Evolutionary conservation across 2,888 invertebrate genomes (phyloP).

Genomic region (Erynnis tages): DNA sequence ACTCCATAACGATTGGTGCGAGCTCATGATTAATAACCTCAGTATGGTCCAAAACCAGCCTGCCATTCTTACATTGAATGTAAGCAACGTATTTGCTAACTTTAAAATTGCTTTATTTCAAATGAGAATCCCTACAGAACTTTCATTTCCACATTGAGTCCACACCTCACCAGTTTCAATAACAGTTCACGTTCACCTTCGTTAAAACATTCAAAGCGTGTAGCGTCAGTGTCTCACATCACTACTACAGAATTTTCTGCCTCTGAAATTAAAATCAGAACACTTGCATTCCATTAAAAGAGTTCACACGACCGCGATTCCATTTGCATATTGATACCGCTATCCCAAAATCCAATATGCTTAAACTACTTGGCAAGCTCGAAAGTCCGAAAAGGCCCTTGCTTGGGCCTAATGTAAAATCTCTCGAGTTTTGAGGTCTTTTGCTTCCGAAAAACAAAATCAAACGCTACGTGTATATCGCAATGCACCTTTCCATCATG

Average conservation of each 20-base stretch:
- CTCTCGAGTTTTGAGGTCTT: constrained; percentile 62
- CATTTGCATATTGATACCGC: constrained; percentile 14
- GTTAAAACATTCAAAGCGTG: neutral
- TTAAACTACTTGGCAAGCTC: constrained; percentile 44
- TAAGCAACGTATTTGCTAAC: no score
- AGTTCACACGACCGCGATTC: constrained; percentile 6
- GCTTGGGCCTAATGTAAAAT: constrained; percentile 59
- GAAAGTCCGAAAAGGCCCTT: constrained; percentile 57
- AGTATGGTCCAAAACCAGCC: no score
- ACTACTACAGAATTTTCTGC: neutral
- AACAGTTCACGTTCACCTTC: neutral
- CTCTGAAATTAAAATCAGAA: constrained; percentile 13
- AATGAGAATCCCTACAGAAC: no score
- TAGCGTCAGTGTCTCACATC: neutral
- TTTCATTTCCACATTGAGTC: no score
- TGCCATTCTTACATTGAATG: no score
- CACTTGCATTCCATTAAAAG: constrained; percentile 11
- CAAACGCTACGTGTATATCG: constrained; percentile 44
- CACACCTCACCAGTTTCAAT: no score
- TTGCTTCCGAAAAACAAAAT: constrained; percentile 47
- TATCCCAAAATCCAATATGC: constrained; percentile 18
- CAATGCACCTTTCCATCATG: constrained; percentile 49
- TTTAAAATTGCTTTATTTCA: no score
- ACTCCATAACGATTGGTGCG: no score
- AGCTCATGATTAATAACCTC: no score